These are phyloP conservation scores for Phalacrocorax aristotelis DNA, from an alignment of 2,113 vertebrate species.

Conservation along the genomic window DNA sequence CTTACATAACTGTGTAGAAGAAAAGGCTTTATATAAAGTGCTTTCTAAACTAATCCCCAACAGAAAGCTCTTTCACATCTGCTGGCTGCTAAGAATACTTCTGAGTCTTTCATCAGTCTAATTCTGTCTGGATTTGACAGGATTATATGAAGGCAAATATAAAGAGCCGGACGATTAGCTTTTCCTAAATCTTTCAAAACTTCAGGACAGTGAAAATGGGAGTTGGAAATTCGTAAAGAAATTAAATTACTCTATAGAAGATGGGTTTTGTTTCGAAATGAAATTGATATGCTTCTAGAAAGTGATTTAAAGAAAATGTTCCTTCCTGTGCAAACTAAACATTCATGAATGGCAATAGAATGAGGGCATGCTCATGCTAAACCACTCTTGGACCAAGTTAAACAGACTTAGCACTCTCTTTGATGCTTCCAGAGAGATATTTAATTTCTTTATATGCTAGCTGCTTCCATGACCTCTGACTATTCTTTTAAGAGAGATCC, in stretches of 20 bases:
- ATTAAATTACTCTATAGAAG: background rate
- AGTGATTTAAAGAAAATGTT: background rate
- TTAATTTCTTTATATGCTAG: background rate
- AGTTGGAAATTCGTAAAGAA: background rate
- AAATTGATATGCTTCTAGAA: background rate
- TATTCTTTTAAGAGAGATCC: background rate
- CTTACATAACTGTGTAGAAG: constrained; percentile 14
- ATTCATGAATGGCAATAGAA: background rate
- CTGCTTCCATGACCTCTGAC: background rate
- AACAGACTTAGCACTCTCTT: background rate
- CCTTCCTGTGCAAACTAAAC: background rate
- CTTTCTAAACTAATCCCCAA: constrained; percentile 29
- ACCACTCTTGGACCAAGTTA: background rate
- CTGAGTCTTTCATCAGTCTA: constrained; percentile 32
- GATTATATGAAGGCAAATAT: constrained; percentile 27
- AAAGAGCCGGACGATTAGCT: background rate
- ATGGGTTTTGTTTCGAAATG: background rate
- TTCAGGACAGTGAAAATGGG: background rate
- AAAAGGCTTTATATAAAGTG: constrained; percentile 18
- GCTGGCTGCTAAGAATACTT: constrained; percentile 55
- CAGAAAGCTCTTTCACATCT: constrained; percentile 43
- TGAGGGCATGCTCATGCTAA: background rate
- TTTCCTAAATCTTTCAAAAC: background rate
- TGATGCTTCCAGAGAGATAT: background rate
- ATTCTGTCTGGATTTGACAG: constrained; percentile 40